Evolutionary conservation across 1,140 invertebrate genomes (phyloP), one percentile per base, ranked within the genome.

Genomic region (Bombus confusus): DNA sequence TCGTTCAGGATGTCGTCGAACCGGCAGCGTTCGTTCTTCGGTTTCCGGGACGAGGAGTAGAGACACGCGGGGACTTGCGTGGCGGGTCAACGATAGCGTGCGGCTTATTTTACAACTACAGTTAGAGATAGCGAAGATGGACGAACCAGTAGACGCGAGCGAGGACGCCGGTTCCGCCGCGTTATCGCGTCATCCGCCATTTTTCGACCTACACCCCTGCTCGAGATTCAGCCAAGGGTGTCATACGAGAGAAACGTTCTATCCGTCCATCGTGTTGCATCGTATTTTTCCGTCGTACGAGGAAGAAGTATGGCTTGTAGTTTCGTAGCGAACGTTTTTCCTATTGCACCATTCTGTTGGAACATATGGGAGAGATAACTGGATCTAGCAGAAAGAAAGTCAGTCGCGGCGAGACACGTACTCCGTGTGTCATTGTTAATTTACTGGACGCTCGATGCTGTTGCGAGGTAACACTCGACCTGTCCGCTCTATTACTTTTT

Each of bases 51-150:
- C 43, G 86, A 85, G 80, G 47, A 64, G 76, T n/a, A 41, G 41
- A 72, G 72, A 74, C 41, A 47, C 39, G 75, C 75, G 43, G 52
- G 13, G 57, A 88, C 76, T 83, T 74, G 77, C 79, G 71, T 82
- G 82, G 82, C 85, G 71, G 86, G 76, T 84, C 83, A 73, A 74
- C 73, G 83, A 85, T 87, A 85, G 83, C 83, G 81, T 83, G 85
- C 72, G 52, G 78, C 64, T 89, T 88, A 91, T 90, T 91, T 91
- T 85, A 80, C 87, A 80, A 85, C 79, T 90, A 91, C 85, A 88
- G 90, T 90, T 90, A 90, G 88, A 88, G 88, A 90, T 90, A 90
- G 69, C 68, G 88, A 87, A 83, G 86, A 90, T 75, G 86, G 47
- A 89, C 85, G 85, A 52, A 81, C 87, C 80, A 66, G 85, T 87